Evolutionary conservation across 2,113 vertebrate genomes (phyloP), one percentile per base, ranked within the genome.

Genomic region (Trogon surrucura): DNA sequence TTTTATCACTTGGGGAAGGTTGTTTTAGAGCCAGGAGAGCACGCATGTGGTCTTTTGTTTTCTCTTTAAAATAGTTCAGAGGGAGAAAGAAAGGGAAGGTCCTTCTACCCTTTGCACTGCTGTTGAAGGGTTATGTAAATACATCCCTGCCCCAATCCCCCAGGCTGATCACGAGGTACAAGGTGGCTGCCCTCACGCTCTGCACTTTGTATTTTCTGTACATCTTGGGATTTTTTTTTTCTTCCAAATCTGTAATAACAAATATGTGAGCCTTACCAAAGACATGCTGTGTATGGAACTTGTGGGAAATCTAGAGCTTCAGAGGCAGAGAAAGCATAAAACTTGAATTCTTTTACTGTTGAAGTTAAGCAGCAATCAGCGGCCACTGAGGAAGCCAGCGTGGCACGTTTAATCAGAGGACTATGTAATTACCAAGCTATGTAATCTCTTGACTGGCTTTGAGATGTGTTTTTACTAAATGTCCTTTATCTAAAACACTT

Each of bases 91-190:
- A 94, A 84, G 34, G 47, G 80, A 81, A 73, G 27, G 58, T 45
- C 27, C 13, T 60, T 32, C 34, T 65, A 41, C 41, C 73, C 62
- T 92, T 95, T 91, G 66, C 50, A 54, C 61, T 73, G 50, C 47
- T 69, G 78, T 80, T 74, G 67, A 92, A 80, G 18, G 72, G n/a
- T 93, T 92, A 13, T 84, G 69, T 69, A 88, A 78, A 94, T 71
- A 91, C 4, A 88, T 85, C 58, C 82, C 80, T 89, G 64, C 57
- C 27, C 41, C 15, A 12, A 36, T 79, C 10, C 47, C 47, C 51
- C 64, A 56, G 38, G 13, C 64, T 79, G 80, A 18, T 3, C 21
- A 19, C 26, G 60, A 90, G 51, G 29, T 38, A 56, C 13, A 56
- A 75, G 56, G 66, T 84, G 48, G 21, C 51, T 94, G 75, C 34